A percentile compares a stretch with the other conserved stretches of the same genome.
These are phyloP conservation scores for Ophion ellenae DNA, from an alignment of 2,888 invertebrate species.

Conservation along the genomic window DNA sequence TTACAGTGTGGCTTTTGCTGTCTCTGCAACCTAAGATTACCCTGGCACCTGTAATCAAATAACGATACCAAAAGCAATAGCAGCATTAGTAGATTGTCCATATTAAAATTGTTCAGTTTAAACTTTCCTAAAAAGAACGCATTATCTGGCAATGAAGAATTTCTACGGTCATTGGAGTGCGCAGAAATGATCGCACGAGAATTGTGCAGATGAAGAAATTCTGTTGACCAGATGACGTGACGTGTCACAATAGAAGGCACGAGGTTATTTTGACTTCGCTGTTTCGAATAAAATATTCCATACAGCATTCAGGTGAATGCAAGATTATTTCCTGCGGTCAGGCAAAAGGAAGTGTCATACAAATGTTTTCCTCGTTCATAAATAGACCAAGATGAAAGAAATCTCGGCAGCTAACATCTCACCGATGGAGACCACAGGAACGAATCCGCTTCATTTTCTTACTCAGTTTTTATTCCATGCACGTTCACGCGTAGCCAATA, in stretches of 20 bases:
- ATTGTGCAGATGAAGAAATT: no score
- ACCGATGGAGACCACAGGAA: not conserved
- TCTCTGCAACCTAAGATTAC: constrained; percentile 82
- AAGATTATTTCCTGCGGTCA: not conserved
- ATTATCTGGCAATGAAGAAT: not conserved
- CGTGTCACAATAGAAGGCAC: no score
- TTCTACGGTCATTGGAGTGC: not conserved
- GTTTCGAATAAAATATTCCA: no score
- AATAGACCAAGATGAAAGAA: not conserved
- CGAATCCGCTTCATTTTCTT: not conserved
- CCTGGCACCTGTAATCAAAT: constrained; percentile 73
- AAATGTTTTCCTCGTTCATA: not conserved
- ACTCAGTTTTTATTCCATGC: not conserved
- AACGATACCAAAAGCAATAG: no score
- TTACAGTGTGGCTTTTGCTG: no score
- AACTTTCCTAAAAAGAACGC: not conserved
- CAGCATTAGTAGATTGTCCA: no score
- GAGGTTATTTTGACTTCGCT: no score
- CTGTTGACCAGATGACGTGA: no score
- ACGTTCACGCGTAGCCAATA: not conserved
- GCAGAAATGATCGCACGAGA: no score
- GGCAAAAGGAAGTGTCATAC: not conserved
- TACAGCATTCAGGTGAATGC: no score
- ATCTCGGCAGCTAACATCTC: not conserved
- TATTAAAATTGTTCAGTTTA: no score